These are phyloP conservation scores for Bos taurus DNA, from an alignment of 2,113 vertebrate genomes.

Conservation along the genomic window ARS-UCD2.0 NC_037348.1:63761501-63762000, in stretches of 20 bases:
- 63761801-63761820: not conserved
- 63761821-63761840: not conserved
- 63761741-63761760: too few relatives aligned
- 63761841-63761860: not conserved
- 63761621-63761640: not conserved
- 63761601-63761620: rapidly evolving
- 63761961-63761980: not conserved
- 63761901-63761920: rapidly evolving
- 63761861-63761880: too few relatives aligned
- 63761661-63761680: rapidly evolving
- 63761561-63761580: not conserved
- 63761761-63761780: too few relatives aligned
- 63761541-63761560: not conserved
- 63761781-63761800: not conserved
- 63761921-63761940: not conserved
- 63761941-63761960: rapidly evolving
- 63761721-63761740: too few relatives aligned
- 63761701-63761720: not conserved
- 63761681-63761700: not conserved
- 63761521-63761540: not conserved
- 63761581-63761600: not conserved
- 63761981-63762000: not conserved
- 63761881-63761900: rapidly evolving
- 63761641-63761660: rapidly evolving
- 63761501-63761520: not conserved